Conservation (phyloP, 2,113 vertebrate genomes). For the Hemichromis elongatus region DNA sequence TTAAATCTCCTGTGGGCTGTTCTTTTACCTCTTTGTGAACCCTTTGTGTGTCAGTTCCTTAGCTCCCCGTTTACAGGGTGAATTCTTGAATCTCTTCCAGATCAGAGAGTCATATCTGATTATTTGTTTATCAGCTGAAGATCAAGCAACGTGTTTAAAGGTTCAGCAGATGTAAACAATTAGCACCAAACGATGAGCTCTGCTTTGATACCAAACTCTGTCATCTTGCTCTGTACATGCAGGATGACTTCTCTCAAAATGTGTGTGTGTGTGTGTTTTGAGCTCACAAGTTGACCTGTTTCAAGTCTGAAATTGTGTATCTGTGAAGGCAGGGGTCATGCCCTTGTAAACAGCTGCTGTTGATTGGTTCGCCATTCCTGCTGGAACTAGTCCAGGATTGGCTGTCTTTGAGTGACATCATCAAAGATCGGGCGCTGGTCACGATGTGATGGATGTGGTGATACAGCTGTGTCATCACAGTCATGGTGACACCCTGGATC, state of each 20-base stretch:
- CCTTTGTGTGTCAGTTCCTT: slow-evolving; percentile 8
- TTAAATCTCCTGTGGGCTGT: slow-evolving; percentile 48
- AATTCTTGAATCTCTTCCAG: slow-evolving; percentile 30
- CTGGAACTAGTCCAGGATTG: slow-evolving; percentile 25
- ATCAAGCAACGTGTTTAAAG: slow-evolving; percentile 28
- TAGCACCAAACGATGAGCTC: slow-evolving; percentile 46
- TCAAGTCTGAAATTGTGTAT: background rate
- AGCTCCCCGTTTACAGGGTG: slow-evolving; percentile 10
- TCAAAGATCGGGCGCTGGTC: slow-evolving; percentile 25
- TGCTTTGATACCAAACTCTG: slow-evolving; percentile 36
- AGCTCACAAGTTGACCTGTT: background rate
- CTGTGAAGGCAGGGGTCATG: slow-evolving; percentile 6
- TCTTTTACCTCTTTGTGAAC: slow-evolving; percentile 37
- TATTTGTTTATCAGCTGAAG: slow-evolving; percentile 53
- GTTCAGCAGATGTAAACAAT: slow-evolving; percentile 58
- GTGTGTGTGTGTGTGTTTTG: background rate
- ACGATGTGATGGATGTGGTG: slow-evolving; percentile 23
- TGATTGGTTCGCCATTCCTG: slow-evolving; percentile 9
- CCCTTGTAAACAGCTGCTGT: slow-evolving; percentile 73
- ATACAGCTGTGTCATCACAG: slow-evolving; percentile 13
- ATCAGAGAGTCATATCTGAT: slow-evolving; percentile 49
- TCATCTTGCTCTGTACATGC: slow-evolving; percentile 9
- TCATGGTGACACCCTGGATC: slow-evolving; percentile 27
- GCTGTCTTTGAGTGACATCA: slow-evolving; percentile 42
- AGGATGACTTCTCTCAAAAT: background rate